Evolutionary conservation across 2,797 vertebrate genomes (phyloP), one percentile per base, ranked within the genome.

Genomic region (Cacajao melanocephalus): DNA sequence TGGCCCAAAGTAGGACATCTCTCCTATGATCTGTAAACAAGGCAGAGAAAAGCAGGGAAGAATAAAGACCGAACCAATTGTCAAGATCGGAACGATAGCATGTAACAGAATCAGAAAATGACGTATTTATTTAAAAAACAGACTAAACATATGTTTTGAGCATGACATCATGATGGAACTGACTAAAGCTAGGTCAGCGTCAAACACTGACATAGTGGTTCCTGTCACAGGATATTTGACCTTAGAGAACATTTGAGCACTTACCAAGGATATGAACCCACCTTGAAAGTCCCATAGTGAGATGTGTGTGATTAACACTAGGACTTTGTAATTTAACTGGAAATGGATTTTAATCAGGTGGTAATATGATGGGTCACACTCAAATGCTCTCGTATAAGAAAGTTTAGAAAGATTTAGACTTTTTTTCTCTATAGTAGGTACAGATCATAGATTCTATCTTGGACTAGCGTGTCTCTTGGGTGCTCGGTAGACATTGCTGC

Each of bases 351-450:
- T 94, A 96, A 95, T 89, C 76, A 78, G 33, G n/a, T 75, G 48
- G 61, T 46, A 89, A 97, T 96, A 92, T 86, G 92, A 61, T 94
- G 93, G 70, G 95, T 90, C 91, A 88, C 83, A 93, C 41, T 50
- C 93, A 95, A 84, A 93, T 92, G 91, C 46, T 96, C 82, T 88
- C 33, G 0, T 55, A 58, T 90, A 88, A 85, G 97, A 36, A 96
- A 92, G 81, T 97, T 97, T 79, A 95, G 91, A 96, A 97, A 75
- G 86, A 92, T 96, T 98, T 93, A 95, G 80, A 58, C 86, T 88
- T 90, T 85, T 67, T 87, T 84, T 44, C 94, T 95, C 50, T 76
- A 30, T 26, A 78, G 75, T 89, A 81, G 85, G 84, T 94, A 97
- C 87, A 97, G 86, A 96, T 90, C 91, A 90, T 20, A 95, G 93